A percentile compares a stretch with the other conserved stretches of the same genome.
Evolutionary conservation across 1,140 invertebrate genomes (phyloP).

Genomic region (Heterodera carotae): DNA sequence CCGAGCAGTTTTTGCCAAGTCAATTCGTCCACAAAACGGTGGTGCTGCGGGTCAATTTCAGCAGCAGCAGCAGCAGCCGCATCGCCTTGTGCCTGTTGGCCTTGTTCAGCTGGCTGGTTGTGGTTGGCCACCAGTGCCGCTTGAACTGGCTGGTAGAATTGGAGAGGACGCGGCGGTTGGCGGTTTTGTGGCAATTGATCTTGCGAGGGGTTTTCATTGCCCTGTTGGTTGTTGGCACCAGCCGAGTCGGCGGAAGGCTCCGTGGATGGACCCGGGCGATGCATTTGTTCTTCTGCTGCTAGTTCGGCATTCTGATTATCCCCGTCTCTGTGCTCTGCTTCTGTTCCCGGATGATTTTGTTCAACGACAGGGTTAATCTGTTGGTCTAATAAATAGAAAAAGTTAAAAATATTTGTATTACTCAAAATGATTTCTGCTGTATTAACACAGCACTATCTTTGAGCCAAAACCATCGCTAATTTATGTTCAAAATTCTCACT

Average conservation of each 20-base stretch:
- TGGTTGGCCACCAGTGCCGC: neutral
- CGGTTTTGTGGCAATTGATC: neutral
- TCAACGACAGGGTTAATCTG: constrained; percentile 50
- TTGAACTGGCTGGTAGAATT: constrained; percentile 21
- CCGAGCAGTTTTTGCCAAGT: constrained; percentile 95
- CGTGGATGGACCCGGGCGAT: neutral
- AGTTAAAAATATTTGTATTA: neutral
- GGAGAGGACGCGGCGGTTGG: neutral
- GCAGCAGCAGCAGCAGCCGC: constrained; percentile 71
- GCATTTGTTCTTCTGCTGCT: neutral
- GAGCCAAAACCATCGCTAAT: no score
- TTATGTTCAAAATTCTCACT: neutral
- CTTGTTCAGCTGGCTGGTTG: constrained; percentile 15
- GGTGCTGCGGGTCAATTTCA: constrained; percentile 19
- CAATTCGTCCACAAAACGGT: constrained; percentile 86
- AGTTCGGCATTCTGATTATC: neutral
- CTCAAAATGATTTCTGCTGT: no score
- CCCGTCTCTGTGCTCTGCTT: neutral
- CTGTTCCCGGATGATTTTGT: neutral
- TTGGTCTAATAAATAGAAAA: constrained; percentile 43
- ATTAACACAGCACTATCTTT: no score
- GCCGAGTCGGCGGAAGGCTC: neutral
- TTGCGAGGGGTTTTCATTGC: neutral
- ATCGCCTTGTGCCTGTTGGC: constrained; percentile 72
- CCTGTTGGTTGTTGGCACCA: neutral